Evolutionary conservation across 2,113 vertebrate genomes (phyloP).

Genomic region (Podiceps cristatus): DNA sequence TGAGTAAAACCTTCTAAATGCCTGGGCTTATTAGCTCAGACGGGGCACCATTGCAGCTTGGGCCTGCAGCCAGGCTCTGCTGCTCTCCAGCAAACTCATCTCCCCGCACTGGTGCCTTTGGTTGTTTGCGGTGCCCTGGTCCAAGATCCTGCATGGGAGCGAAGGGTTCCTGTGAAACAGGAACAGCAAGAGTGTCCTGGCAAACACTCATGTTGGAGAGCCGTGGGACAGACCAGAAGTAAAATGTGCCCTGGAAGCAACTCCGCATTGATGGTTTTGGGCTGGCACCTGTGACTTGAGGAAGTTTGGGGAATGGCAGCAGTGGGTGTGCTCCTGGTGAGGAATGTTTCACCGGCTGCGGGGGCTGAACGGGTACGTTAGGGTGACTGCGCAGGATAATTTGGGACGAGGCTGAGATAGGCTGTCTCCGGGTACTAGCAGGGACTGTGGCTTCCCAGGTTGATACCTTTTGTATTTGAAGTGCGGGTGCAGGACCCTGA

Average conservation of each 20-base stretch:
- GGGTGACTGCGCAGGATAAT: not conserved
- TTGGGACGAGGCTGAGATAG: not conserved
- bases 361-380: not conserved
- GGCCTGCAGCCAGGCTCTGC: not conserved
- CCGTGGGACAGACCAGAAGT: fast-evolving
- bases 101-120: fast-evolving
- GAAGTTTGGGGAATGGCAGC: not conserved
- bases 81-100: not conserved
- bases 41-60: not conserved
- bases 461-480: not conserved
- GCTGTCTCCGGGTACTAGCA: not conserved
- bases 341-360: fast-evolving
- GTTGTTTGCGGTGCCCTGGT: fast-evolving
- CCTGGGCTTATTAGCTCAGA: not conserved
- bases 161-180: not conserved
- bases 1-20: not conserved
- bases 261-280: fast-evolving
- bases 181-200: not conserved
- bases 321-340: not conserved
- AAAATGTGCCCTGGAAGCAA: fast-evolving
- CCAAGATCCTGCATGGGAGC: fast-evolving
- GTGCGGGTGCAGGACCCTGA: not conserved
- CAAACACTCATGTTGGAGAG: fast-evolving
- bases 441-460: not conserved
- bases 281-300: not conserved